Evolutionary conservation across 2,797 vertebrate species (phyloP).

Genomic region (Ispidina lecontei): DNA sequence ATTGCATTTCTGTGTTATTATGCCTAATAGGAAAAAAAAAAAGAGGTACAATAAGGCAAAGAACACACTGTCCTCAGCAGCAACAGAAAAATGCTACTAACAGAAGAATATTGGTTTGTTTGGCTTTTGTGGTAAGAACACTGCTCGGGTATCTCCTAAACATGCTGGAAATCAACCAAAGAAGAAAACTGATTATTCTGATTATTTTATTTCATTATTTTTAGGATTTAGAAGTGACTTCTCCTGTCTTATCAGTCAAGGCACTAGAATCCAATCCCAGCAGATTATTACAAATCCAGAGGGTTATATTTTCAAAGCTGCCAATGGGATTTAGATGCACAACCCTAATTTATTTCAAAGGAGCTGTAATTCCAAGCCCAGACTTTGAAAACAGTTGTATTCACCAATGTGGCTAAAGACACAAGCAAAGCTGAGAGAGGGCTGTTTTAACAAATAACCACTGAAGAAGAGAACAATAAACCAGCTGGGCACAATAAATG

Average conservation of each 20-base stretch:
- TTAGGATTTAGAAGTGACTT: constrained; percentile 1
- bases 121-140: not conserved
- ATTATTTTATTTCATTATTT: not conserved
- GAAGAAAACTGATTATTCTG: not conserved
- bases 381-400: not conserved
- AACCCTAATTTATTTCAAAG: not conserved
- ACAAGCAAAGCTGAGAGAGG: not conserved
- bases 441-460: not conserved
- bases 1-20: not conserved
- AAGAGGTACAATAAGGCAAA: not conserved
- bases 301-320: not conserved
- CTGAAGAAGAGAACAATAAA: constrained; percentile 15
- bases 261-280: not conserved
- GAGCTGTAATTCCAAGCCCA: not conserved
- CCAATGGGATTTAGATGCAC: constrained; percentile 10
- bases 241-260: not conserved
- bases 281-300: constrained; percentile 1
- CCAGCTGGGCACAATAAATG: not conserved
- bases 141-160: not conserved
- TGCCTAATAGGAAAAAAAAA: not conserved
- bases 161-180: not conserved
- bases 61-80: not conserved
- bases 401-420: not conserved
- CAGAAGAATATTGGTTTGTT: not conserved
- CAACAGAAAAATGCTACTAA: not conserved